Base-by-base conservation (phyloP, 2,888 invertebrate species). In the Trachelus troglodyta region DNA sequence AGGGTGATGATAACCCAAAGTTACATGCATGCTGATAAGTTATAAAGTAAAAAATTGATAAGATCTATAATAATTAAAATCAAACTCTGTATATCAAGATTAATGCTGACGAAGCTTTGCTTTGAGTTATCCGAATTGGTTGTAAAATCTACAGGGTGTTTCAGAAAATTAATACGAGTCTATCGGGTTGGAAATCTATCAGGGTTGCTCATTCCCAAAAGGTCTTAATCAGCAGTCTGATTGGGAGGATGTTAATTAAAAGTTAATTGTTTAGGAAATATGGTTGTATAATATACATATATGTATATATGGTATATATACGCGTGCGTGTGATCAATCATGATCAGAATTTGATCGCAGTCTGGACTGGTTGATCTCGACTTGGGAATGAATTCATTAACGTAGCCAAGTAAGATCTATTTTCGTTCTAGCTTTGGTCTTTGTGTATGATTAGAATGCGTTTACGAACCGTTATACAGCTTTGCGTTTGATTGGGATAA, bases 331-430 rank as follows among this genome's bases (percentile, higher is more conserved):
- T 11, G 56, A 56, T 56, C 56, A 23, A 56, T 56, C 23, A 9
- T 56, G 23, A 56, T 23, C 23, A 56, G 6, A 56, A 9, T 23
- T 15, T 23, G 56, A 56, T 56, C 40, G 40, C 15, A 40, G 40
- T 40, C 56, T 56, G 23, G 9, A 56, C 56, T 15, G 23, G 23
- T 23, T 56, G 56, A 56, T 56, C 23, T 56, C 9, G 23, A 1
- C 6, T 11, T 34, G 74, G 12, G 23, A 35, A 15, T 6, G 12
- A 74, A 74, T 33, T 74, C 35, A 74, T 33, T 35, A 37, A 37
- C 35, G 35, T 6, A 74, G 74, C n/a, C 74, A 34, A 74, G 74
- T 34, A 23, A 23, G 74, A 77, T 77, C 77, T 77, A 77, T 77
- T 77, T 69, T 34, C 31, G 77, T 56, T 23, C 12, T 34, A 69